Evolutionary conservation across 2,797 vertebrate genomes (phyloP).

Genomic region (Gastrophryne carolinensis): DNA sequence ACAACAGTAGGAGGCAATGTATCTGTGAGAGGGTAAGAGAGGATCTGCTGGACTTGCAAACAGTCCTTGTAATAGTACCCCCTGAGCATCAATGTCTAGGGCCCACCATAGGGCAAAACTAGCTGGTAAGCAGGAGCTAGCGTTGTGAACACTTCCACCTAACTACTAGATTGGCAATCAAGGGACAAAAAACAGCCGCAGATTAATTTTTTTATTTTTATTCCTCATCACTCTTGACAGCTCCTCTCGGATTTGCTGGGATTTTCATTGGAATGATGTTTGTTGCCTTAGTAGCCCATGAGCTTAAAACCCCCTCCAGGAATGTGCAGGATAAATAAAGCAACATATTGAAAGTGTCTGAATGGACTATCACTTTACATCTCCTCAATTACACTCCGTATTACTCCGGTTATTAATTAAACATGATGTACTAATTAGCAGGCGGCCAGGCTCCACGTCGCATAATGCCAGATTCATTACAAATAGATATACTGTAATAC

Average conservation of each 20-base stretch:
- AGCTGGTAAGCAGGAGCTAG: too few relatives aligned
- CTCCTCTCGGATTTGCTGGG: slow-evolving; percentile 52
- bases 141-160: background rate
- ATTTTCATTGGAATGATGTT: slow-evolving; percentile 44
- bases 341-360: slow-evolving; percentile 23
- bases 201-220: slow-evolving; percentile 56
- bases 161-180: slow-evolving; percentile 11
- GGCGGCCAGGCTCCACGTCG: slow-evolving; percentile 2
- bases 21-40: too few relatives aligned
- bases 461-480: slow-evolving; percentile 26
- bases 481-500: slow-evolving; percentile 34
- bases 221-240: slow-evolving; percentile 49
- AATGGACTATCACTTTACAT: slow-evolving; percentile 48
- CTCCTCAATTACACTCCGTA: slow-evolving; percentile 35
- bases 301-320: slow-evolving; percentile 51
- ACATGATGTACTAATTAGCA: slow-evolving; percentile 46
- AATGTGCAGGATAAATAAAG: slow-evolving; percentile 56
- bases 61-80: too few relatives aligned
- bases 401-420: background rate
- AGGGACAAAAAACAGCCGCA: slow-evolving; percentile 26
- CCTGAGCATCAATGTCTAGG: too few relatives aligned
- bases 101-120: too few relatives aligned
- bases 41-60: too few relatives aligned
- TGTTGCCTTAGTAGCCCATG: slow-evolving; percentile 55
- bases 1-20: too few relatives aligned